Evolutionary conservation across 1,140 invertebrate species (phyloP).

Genomic region (Muscidifurax raptorellus): DNA sequence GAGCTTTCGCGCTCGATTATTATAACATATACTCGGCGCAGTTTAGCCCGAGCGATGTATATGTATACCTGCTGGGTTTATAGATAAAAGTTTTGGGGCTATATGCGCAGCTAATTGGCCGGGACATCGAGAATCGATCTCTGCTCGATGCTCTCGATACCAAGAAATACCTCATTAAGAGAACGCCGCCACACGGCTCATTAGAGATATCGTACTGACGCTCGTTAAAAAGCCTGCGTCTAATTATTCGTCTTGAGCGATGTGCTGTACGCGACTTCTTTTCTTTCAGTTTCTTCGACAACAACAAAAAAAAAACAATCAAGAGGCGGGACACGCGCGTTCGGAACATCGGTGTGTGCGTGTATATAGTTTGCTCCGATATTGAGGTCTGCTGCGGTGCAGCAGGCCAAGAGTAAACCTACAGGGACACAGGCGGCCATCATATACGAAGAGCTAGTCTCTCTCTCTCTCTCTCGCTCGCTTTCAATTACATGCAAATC

Average conservation of each 20-base stretch:
- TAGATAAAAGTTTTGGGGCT: neutral
- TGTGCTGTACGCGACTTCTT: neutral
- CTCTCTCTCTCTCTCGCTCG: neutral
- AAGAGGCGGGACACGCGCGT: too few species aligned
- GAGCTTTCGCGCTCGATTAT: neutral
- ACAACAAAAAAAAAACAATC: too few species aligned
- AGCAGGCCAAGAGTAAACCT: conserved; percentile 49
- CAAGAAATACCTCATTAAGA: conserved; percentile 33
- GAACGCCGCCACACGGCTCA: conserved; percentile 28
- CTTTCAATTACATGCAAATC: conserved; percentile 64
- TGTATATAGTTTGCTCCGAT: conserved; percentile 45
- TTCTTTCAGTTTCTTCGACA: too few species aligned
- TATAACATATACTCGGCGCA: neutral
- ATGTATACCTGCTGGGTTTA: neutral
- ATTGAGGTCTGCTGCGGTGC: conserved; percentile 50
- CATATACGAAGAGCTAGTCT: neutral
- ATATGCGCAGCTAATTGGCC: neutral
- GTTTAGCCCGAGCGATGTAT: too few species aligned
- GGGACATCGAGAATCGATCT: neutral
- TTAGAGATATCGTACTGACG: conserved; percentile 12
- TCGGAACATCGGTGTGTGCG: too few species aligned
- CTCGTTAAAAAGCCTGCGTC: conserved; percentile 35
- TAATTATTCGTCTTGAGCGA: conserved; percentile 42
- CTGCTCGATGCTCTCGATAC: neutral
- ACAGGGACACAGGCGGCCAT: conserved; percentile 43